A percentile compares a stretch with the other conserved stretches of the same genome.
phyloP scores from a whole-genome alignment of 2,113 vertebrate species.

The Maccullochella peelii region DNA sequence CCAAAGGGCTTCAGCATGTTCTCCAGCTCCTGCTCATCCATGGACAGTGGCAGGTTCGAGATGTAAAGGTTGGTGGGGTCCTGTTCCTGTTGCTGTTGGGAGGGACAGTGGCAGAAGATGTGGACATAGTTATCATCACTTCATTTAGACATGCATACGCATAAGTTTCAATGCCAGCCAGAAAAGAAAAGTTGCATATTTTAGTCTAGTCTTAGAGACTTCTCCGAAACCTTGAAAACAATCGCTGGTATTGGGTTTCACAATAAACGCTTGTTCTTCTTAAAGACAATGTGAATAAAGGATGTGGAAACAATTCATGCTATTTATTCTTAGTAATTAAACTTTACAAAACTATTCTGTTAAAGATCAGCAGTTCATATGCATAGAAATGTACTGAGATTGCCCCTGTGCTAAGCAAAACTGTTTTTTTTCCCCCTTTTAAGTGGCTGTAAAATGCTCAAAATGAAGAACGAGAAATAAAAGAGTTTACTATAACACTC shows the following conservation, averaged over 20 bases:
- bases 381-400: not conserved
- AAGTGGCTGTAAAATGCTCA: constrained; percentile 10
- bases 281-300: not conserved
- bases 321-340: constrained; percentile 10
- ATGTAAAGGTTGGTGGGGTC: constrained; percentile 86
- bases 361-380: not conserved
- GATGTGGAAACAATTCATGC: not conserved
- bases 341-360: not conserved
- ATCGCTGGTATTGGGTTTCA: not conserved
- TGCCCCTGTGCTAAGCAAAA: not conserved
- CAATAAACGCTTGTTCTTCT: not conserved
- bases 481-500: not conserved
- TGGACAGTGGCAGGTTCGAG: constrained; percentile 84
- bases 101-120: constrained; percentile 19
- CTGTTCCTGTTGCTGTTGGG: constrained; percentile 83
- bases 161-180: not conserved
- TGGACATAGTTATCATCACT: not conserved
- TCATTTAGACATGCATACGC: not conserved
- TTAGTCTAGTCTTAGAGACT: not conserved
- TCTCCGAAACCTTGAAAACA: not conserved
- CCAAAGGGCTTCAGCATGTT: constrained; percentile 86
- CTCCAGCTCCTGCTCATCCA: constrained; percentile 87
- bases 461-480: constrained; percentile 2
- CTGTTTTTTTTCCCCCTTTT: not conserved
- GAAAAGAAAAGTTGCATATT: not conserved